Base-by-base conservation (phyloP, 2,797 vertebrate species). In the Xiphorhynchus erythropygius region DNA sequence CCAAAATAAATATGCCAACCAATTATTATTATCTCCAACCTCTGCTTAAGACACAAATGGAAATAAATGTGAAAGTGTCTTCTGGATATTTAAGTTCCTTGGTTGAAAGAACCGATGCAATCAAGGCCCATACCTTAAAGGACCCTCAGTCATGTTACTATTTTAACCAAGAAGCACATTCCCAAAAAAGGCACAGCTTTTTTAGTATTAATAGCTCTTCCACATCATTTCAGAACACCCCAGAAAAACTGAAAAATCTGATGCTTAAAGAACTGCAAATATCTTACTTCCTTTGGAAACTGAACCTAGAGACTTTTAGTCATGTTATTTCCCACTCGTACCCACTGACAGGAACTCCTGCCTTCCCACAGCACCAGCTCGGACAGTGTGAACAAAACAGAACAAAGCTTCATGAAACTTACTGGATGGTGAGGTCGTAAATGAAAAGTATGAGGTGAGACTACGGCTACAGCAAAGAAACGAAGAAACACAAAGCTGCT, bases 401-500 rank as follows among this genome's bases (percentile, higher is more conserved):
- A 97, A 96, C 94, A 97, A 97, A 97, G 92, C 93, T 95, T 97
- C 95, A 97, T 90, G 13, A 93, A 97, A 98, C 99, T 99, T 98
- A 99, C 99, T 96, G 99, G 99, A 96, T 99, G 99, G 97, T 99
- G 99, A 92, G 98, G 98, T 95, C 99, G 99, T 85, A 99, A 99
- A 97, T 99, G 99, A 98, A 99, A 99, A 96, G 99, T 99, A 97
- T 99, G 99, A 94, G 99, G 99, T 89, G 99, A 99, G 87, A 99
- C 98, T 96, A 99, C 99, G 57, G 99, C 99, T 87, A 99, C 99
- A 57, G 99, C 99, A 96, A 99, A 99, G 98, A 99, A 99, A 93
- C 99, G 98, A 97, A 99, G 98, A 97, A 99, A 99, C 96, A 99
- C 99, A 97, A 99, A 99, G 98, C 99, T 99, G 98, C 99, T 99